phyloP scores from a whole-genome alignment of 2,113 vertebrate species.

The Psittacara wagleri region DNA sequence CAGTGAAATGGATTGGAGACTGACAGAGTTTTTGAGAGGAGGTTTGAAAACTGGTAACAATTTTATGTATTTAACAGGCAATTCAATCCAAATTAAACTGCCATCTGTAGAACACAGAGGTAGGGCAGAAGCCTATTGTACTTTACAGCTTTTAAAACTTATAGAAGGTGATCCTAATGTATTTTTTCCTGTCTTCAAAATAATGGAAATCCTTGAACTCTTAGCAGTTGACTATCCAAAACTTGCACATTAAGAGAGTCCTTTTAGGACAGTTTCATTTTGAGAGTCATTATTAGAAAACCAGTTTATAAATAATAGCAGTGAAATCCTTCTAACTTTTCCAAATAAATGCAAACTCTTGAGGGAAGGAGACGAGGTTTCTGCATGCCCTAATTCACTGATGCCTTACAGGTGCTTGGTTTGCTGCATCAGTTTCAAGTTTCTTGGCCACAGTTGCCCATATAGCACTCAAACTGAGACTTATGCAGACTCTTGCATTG shows the following conservation, averaged over 20 bases:
- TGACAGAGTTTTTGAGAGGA: neutral
- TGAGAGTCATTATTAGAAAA: neutral
- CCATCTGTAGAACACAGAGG: neutral
- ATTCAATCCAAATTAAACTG: neutral
- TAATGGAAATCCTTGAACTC: neutral
- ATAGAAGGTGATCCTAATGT: neutral
- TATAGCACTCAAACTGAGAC: neutral
- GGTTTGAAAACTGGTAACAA: neutral
- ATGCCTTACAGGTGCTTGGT: neutral
- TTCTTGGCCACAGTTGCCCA: neutral
- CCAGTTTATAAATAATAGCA: neutral
- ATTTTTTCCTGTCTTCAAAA: neutral
- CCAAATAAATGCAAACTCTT: neutral
- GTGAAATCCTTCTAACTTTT: neutral
- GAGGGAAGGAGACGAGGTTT: neutral
- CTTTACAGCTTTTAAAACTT: neutral
- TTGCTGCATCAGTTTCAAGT: slow-evolving; percentile 13
- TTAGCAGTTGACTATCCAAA: neutral
- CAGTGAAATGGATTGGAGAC: neutral
- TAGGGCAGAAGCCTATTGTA: neutral
- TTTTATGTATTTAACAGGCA: neutral
- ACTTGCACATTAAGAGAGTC: neutral
- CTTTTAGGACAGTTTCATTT: neutral
- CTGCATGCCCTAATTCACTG: neutral
- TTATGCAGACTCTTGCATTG: neutral